Conservation (phyloP, 35 echinoderm and acorn worm genomes). For the Apostichopus californicus region DNA sequence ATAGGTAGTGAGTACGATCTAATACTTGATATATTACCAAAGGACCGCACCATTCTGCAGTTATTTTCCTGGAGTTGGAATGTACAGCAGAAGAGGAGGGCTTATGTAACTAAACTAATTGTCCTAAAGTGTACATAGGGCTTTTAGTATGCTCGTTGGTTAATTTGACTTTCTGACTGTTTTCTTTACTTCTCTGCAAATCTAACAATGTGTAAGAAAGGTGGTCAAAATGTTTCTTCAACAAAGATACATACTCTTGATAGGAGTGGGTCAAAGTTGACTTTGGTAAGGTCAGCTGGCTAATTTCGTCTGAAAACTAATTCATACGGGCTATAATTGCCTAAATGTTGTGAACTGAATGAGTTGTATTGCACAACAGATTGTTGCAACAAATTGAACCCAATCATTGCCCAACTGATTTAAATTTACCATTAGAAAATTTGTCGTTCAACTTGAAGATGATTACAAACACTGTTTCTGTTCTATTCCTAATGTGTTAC, state of each 20-base stretch:
- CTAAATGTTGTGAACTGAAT: constrained; percentile 53
- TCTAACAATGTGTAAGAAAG: constrained; percentile 9
- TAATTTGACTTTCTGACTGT: constrained; percentile 25
- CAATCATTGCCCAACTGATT: constrained; percentile 56
- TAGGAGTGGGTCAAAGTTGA: constrained; percentile 32
- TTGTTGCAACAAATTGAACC: constrained; percentile 33
- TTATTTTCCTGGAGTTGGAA: constrained; percentile 60
- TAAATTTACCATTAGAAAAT: constrained; percentile 46
- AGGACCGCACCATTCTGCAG: constrained; percentile 56
- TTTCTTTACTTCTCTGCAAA: constrained; percentile 43
- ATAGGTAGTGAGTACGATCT: constrained; percentile 50
- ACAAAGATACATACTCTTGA: constrained; percentile 8
- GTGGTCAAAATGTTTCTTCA: constrained; percentile 44
- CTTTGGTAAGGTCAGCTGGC: background rate
- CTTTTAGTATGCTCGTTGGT: constrained; percentile 25
- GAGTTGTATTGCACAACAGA: constrained; percentile 51
- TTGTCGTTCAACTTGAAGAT: constrained; percentile 43
- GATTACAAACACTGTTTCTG: constrained; percentile 42
- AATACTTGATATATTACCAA: constrained; percentile 49
- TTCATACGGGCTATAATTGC: constrained; percentile 37
- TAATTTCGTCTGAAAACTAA: background rate
- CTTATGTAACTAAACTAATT: constrained; percentile 62
- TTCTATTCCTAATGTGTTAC: constrained; percentile 29
- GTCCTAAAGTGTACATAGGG: constrained; percentile 47
- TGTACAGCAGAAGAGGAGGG: constrained; percentile 53